Evolutionary conservation across 2,888 invertebrate species (phyloP).

Genomic region (Dryococelus australis): DNA sequence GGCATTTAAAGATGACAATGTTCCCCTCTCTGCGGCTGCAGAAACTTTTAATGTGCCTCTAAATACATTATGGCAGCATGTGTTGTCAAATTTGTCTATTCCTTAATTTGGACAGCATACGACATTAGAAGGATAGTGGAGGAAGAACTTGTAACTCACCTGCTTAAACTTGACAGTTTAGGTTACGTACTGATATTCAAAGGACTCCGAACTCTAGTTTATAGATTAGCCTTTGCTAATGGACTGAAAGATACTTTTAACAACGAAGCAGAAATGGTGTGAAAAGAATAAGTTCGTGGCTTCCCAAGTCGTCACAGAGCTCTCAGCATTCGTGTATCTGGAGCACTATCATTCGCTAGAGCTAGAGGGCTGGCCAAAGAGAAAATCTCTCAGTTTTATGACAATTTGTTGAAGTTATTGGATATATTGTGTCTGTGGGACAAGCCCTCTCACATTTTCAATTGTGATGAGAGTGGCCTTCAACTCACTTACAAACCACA

Average conservation of each 20-base stretch:
- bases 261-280: neutral
- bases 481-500: constrained; percentile 17
- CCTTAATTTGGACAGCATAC: constrained; percentile 17
- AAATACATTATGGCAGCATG: constrained; percentile 3
- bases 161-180: constrained; percentile 21
- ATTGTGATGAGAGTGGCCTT: constrained; percentile 25
- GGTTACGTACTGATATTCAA: neutral
- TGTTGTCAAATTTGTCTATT: neutral
- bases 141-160: neutral
- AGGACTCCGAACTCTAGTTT: neutral
- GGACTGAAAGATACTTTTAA: neutral
- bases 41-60: constrained; percentile 13
- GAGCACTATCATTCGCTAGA: constrained; percentile 9
- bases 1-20: constrained; percentile 13
- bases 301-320: neutral
- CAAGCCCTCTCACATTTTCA: constrained; percentile 22
- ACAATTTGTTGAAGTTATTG: constrained; percentile 4
- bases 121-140: constrained; percentile 2
- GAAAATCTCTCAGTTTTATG: constrained; percentile 20
- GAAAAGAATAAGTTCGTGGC: constrained; percentile 10
- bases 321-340: constrained; percentile 5
- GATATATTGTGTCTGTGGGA: neutral
- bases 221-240: neutral
- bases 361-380: constrained; percentile 20
- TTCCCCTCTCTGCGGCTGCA: constrained; percentile 17